Percentiles rank a stretch among this genome's conserved stretches.
phyloP scores from a whole-genome alignment of 1,140 invertebrate genomes.

The Lepidurus couesii region DNA sequence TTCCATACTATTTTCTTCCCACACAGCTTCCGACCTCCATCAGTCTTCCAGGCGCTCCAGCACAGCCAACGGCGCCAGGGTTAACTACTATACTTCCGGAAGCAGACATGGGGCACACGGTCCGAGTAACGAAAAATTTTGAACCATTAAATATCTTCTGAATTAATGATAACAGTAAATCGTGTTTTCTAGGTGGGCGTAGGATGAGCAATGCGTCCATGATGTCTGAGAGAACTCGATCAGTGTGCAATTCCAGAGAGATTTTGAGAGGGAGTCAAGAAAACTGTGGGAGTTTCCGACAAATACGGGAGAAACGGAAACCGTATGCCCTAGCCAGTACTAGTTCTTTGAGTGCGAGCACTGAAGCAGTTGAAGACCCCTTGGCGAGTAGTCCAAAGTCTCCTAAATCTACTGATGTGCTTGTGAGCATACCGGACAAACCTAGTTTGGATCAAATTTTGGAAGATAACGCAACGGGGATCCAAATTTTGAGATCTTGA shows the following conservation, averaged over 20 bases:
- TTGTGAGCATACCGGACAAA: conserved; percentile 10
- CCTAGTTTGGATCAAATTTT: conserved; percentile 6
- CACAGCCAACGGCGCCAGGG: not conserved
- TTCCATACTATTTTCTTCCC: not conserved
- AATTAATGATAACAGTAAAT: not conserved
- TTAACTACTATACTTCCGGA: not conserved
- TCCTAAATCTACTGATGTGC: not conserved
- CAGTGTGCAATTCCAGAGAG: conserved; percentile 7
- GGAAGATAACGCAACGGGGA: not conserved
- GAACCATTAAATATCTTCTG: not conserved
- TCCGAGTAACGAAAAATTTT: not conserved
- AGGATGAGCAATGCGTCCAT: not conserved
- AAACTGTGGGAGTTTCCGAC: conserved; percentile 9
- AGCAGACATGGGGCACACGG: not conserved
- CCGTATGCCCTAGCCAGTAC: not conserved
- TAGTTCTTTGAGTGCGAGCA: conserved; percentile 2
- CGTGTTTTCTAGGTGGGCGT: not conserved
- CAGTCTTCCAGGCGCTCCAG: conserved; percentile 12
- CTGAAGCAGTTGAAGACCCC: conserved; percentile 1
- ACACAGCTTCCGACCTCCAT: not conserved
- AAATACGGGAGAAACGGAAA: not conserved
- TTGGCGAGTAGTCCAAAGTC: not conserved
- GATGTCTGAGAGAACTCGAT: conserved; percentile 11
- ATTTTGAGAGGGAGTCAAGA: not conserved
- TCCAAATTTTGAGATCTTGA: not conserved